These are phyloP conservation scores for Xanthia icteritia DNA, from an alignment of 2,888 invertebrate genomes.

Conservation along the genomic window DNA sequence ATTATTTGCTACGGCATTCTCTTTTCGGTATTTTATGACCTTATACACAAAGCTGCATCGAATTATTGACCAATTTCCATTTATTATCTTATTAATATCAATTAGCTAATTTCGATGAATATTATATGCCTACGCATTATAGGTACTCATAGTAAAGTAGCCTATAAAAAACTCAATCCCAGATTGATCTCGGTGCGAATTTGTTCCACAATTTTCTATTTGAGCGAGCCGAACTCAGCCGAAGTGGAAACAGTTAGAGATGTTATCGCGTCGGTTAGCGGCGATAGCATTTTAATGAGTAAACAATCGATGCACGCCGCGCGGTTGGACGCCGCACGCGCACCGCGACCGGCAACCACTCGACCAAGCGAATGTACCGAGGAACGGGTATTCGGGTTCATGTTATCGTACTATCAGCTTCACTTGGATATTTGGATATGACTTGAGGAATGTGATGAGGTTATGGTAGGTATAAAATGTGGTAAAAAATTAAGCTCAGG, in stretches of 20 bases:
- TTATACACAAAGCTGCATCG: neutral
- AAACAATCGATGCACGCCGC: conserved; percentile 90
- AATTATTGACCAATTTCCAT: neutral
- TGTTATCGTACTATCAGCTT: conserved; percentile 27
- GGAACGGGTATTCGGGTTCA: conserved; percentile 13
- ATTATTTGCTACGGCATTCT: conserved; percentile 2
- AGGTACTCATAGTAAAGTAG: neutral
- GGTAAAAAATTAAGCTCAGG: neutral
- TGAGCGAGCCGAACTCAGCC: conserved; percentile 67
- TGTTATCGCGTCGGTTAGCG: conserved; percentile 85
- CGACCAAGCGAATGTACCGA: conserved; percentile 37
- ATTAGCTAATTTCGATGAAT: neutral
- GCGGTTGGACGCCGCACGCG: conserved; percentile 88
- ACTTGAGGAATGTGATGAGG: conserved; percentile 39
- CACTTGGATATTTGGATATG: conserved; percentile 17
- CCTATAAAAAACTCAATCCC: conserved; percentile 12
- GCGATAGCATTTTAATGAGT: conserved; percentile 90
- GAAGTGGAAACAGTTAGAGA: conserved; percentile 85
- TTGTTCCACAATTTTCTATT: conserved; percentile 76
- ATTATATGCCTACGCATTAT: neutral
- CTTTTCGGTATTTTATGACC: neutral
- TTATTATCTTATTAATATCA: neutral
- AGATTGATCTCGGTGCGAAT: conserved; percentile 72
- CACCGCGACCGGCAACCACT: conserved; percentile 53
- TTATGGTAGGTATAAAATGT: neutral